Base-by-base conservation (phyloP, 92 coral and sea anemone genomes). In the Porites divaricata region DNA sequence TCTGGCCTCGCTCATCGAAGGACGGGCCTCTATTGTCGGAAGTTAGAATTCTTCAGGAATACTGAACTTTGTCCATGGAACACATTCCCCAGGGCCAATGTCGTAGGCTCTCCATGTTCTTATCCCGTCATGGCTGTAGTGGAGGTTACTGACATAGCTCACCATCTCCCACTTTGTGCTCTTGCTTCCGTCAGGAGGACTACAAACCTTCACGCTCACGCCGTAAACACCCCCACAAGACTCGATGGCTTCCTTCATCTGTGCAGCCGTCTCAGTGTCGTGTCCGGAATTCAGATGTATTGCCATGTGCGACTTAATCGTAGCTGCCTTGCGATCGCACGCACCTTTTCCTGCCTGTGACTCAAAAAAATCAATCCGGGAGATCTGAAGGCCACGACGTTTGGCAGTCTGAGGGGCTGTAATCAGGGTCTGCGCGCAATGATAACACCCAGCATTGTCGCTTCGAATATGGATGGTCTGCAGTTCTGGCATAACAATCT, bases 321-420 rank as follows among this genome's bases (percentile, higher is more conserved):
- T 67, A 76, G 91, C 91, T 50, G 91, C 91, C 78, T 87, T 87
- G 48, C 86, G 72, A 66, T 79, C 89, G 67, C 88, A 89, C 8
- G 92, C 74, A 56, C 81, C 88, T 54, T 88, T 88, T 9, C 91
- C 85, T n/a, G 88, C 91, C 56, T 84, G 92, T 67, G 89, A 89
- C 63, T 89, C 85, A 9, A 89, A 89, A 69, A 84, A 85, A 61
- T 89, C 87, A 79, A 89, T 66, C 52, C 86, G 48, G 19, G 78
- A 65, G 66, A 89, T 67, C 59, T 85, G 63, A 41, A 81, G 57
- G 35, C 79, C 76, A 68, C 81, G 73, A 48, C 67, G 41, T 68
- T 87, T 87, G 75, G 79, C 83, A 62, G 81, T 68, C 73, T 67
- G 72, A 64, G 48, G 72, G 54, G 59, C 59, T 19, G n/a, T 24